Base-by-base conservation (phyloP, 2,113 vertebrate genomes). In the Eupsittula cactorum region DNA sequence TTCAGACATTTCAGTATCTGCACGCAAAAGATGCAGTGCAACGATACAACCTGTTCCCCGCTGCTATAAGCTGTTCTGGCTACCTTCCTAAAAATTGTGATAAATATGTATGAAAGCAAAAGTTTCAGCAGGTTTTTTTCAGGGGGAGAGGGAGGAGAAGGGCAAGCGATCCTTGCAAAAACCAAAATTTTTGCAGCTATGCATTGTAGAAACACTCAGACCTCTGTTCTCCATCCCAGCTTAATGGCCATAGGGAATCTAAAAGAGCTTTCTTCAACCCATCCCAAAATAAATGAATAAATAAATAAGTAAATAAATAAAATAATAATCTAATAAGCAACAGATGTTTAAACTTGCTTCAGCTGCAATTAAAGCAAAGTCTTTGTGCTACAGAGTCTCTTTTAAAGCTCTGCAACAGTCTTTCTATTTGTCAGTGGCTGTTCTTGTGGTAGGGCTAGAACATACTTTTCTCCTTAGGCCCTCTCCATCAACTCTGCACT, bases 341-440 rank as follows among this genome's bases (percentile, higher is more conserved):
- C 94, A 96, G 85, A 94, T 95, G 92, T 87, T 91, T 95, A 77
- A 94, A 82, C 92, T 95, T 94, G 75, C 75, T 95, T 95, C 75
- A 74, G 53, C 93, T 90, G 78, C 87, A 91, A 89, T 92, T 87
- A 84, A 86, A 90, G 70, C n/a, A 35, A 83, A 94, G 76, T 86
- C 82, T 92, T 83, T 90, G 84, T 85, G 74, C 84, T 92, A n/a
- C 18, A 55, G 49, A 65, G n/a, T 82, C 63, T 84, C 33, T 90
- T 86, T 92, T 79, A 87, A 87, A 94, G 21, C 39, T 83, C 67
- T 82, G 20, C 46, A 42, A 42, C 41, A 65, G 70, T 90, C 89
- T 50, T 31, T 89, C 27, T 4, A 4, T 84, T 95, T 93, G 65
- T 79, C 68, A 83, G 42, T 47, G 64, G 44, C 89, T 84, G 37